These are phyloP conservation scores for Bombus superbus DNA, from an alignment of 1,140 invertebrate genomes.

Conservation along the genomic window DNA sequence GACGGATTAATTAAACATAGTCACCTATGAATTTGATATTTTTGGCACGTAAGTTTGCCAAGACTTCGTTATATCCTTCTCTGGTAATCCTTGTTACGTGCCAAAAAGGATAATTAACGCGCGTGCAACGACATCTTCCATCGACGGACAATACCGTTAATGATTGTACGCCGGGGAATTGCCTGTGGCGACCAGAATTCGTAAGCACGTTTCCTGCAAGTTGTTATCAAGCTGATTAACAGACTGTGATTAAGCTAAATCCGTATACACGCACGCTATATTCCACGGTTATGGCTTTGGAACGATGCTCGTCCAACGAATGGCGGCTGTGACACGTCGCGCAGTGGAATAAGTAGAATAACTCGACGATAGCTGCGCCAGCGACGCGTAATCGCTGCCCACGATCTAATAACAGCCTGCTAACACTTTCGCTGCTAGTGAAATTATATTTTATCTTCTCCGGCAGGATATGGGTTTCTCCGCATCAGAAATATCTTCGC, in stretches of 20 bases:
- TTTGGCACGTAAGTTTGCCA: background rate
- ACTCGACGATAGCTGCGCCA: background rate
- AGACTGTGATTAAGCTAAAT: constrained; percentile 63
- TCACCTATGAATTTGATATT: background rate
- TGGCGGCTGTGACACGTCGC: background rate
- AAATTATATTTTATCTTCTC: background rate
- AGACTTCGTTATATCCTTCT: background rate
- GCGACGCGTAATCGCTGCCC: background rate
- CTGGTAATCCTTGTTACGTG: background rate
- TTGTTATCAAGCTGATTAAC: constrained; percentile 73
- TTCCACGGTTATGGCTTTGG: too few species aligned
- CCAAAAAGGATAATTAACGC: constrained; percentile 38
- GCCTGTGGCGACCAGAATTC: constrained; percentile 56
- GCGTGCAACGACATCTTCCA: background rate
- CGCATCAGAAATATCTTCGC: background rate
- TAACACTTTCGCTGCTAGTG: too few species aligned
- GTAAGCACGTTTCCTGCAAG: constrained; percentile 63
- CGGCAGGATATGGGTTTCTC: background rate
- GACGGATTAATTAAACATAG: constrained; percentile 25
- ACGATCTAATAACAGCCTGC: background rate
- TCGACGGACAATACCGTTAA: constrained; percentile 47
- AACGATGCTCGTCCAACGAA: background rate
- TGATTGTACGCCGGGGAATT: constrained; percentile 52
- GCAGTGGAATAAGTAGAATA: background rate
- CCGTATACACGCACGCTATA: background rate